These are phyloP conservation scores for Venustoraphidia nigricollis DNA, from an alignment of 2,888 invertebrate species.

Conservation along the genomic window DNA sequence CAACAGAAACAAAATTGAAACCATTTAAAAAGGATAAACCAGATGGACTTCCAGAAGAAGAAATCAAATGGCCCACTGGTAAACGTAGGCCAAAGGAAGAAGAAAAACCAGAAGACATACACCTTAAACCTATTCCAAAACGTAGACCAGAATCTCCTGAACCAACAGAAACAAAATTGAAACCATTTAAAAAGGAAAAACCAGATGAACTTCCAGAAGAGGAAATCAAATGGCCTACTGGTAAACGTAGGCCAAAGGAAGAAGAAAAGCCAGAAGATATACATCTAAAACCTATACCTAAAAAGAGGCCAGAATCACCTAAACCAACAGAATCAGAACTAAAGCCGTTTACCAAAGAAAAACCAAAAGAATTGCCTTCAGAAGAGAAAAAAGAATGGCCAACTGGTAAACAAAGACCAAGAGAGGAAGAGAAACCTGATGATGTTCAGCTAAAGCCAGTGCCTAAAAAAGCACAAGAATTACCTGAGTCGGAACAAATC, in stretches of 20 bases:
- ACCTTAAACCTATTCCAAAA: not conserved
- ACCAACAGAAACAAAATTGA: constrained; percentile 26
- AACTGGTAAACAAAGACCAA: constrained; percentile 21
- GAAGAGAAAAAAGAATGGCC: constrained; percentile 15
- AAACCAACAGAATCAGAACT: constrained; percentile 9
- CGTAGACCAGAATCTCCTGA: constrained; percentile 22
- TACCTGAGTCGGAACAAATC: constrained; percentile 8
- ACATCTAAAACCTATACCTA: constrained; percentile 19
- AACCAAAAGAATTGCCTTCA: constrained; percentile 9
- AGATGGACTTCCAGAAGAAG: constrained; percentile 17
- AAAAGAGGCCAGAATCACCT: constrained; percentile 12
- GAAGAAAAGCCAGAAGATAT: constrained; percentile 20
- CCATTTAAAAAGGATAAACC: constrained; percentile 23
- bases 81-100: constrained; percentile 18
- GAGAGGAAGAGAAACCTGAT: constrained; percentile 13
- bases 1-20: constrained; percentile 28
- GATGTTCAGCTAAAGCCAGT: constrained; percentile 13
- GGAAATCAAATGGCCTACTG: constrained; percentile 15
- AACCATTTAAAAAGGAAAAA: constrained; percentile 24
- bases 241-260: constrained; percentile 18
- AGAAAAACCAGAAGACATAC: constrained; percentile 6
- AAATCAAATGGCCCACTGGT: constrained; percentile 18
- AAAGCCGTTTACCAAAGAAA: constrained; percentile 1
- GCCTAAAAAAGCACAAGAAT: constrained; percentile 16
- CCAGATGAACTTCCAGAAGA: constrained; percentile 14